Evolutionary conservation across 2,113 vertebrate genomes (phyloP).

Genomic region (Okapia johnstoni): DNA sequence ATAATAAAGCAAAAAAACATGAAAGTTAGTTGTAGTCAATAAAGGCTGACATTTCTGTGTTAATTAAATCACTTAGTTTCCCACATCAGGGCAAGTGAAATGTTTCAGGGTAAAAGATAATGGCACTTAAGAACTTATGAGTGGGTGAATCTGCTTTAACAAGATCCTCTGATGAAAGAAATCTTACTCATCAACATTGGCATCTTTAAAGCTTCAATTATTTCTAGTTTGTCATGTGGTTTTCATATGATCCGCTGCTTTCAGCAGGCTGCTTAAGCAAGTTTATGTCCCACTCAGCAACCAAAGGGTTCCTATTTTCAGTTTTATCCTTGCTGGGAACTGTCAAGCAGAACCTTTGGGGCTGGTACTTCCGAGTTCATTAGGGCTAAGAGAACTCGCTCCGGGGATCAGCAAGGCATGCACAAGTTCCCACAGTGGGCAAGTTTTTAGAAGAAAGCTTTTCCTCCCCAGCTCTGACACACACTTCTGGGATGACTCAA

Average conservation of each 20-base stretch:
- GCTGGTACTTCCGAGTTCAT: background rate
- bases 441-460: background rate
- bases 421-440: background rate
- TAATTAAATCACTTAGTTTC: conserved; percentile 9
- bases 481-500: conserved; percentile 33
- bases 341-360: background rate
- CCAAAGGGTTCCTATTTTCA: conserved; percentile 59
- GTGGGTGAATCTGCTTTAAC: conserved; percentile 47
- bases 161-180: conserved; percentile 31
- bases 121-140: background rate
- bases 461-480: background rate
- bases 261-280: conserved; percentile 16
- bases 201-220: conserved; percentile 30
- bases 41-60: conserved; percentile 10
- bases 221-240: conserved; percentile 62
- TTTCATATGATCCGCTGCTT: conserved; percentile 25
- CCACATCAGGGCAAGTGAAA: background rate
- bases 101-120: background rate
- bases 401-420: background rate
- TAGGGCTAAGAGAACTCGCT: background rate
- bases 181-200: conserved; percentile 35
- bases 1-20: background rate
- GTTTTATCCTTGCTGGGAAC: conserved; percentile 50
- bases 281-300: conserved; percentile 53
- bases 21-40: background rate